Base-by-base conservation (phyloP, 2,888 invertebrate genomes). In the Trichopoda pennipes region DNA sequence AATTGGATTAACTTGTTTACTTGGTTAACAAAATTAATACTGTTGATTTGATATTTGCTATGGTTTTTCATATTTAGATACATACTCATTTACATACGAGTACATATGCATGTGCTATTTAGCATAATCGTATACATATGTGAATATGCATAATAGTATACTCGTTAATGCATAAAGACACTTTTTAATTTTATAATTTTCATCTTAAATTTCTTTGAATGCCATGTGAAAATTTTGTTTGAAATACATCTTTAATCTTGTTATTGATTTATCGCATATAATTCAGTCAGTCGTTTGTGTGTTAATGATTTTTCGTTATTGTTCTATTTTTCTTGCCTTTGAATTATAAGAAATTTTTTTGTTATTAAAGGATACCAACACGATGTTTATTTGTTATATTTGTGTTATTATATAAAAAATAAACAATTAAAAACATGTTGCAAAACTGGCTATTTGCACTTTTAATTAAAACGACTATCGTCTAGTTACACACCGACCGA, bases 231-330 rank as follows among this genome's bases (percentile, higher is more conserved):
- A 66, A 75, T 64, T 77, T 14, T 47, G 28, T 35, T 63, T 63
- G 6, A 70, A 63, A 70, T 19, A 55, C 53, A 53, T 66, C 32
- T 66, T 66, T 28, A 47, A 61, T 61, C 16, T 55, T 32, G 38
- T 80, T 80, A 80, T 80, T 74, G 79, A 80, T 80, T 80, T 80
- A 80, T 79, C 73, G 66, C 58, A 61, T 66, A 61, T 60, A 79
- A 79, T 73, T 38, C 64, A 32, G n/a, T 38, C 64, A 32, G n/a
- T 2, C 42, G 53, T 77, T 55, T 47, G 10, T 38, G 16, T 49
- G 23, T 38, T 77, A 63, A 69, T 35, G 42, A 28, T 4, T 58
- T 55, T 69, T 69, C 9, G 47, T 49, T 49, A 16, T 17, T 49
- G 7, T 49, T 49, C 19, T 10, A 0, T 49, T 47, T 3, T 49